A percentile compares a stretch with the other conserved stretches of the same genome.
Conservation (phyloP, 2,797 vertebrate genomes). For the Malurus leucopterus region DNA sequence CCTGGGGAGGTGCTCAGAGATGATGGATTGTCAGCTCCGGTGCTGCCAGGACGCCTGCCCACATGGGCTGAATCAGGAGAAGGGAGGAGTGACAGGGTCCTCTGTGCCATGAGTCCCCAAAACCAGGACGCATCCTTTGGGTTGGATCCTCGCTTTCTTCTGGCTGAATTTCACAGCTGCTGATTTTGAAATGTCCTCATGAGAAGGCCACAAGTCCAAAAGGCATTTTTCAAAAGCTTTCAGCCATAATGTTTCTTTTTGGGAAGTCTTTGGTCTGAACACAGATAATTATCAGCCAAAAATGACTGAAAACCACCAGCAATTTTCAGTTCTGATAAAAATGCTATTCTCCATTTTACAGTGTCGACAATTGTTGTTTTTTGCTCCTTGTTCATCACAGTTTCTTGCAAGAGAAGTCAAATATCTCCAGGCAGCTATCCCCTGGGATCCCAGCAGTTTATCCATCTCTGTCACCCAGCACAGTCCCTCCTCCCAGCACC, state of each 20-base stretch:
- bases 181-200: not conserved
- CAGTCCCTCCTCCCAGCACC: not conserved
- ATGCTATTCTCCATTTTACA: not conserved
- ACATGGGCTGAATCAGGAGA: accelerated
- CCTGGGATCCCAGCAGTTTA: not conserved
- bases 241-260: not conserved
- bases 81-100: not conserved
- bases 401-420: not conserved
- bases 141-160: not conserved
- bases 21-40: not conserved
- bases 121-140: not conserved
- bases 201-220: not conserved
- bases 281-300: not conserved
- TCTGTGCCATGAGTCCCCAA: not conserved
- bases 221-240: slow-evolving; percentile 25
- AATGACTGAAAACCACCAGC: slow-evolving; percentile 15
- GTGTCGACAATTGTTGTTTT: not conserved
- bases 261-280: not conserved
- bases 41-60: not conserved
- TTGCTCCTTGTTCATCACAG: not conserved
- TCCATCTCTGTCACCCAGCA: not conserved
- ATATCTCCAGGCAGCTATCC: not conserved
- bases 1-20: not conserved
- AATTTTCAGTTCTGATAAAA: slow-evolving; percentile 26
- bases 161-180: not conserved